These are phyloP conservation scores for Dynastes tityus DNA, from an alignment of 2,888 invertebrate genomes.

Conservation along the genomic window DNA sequence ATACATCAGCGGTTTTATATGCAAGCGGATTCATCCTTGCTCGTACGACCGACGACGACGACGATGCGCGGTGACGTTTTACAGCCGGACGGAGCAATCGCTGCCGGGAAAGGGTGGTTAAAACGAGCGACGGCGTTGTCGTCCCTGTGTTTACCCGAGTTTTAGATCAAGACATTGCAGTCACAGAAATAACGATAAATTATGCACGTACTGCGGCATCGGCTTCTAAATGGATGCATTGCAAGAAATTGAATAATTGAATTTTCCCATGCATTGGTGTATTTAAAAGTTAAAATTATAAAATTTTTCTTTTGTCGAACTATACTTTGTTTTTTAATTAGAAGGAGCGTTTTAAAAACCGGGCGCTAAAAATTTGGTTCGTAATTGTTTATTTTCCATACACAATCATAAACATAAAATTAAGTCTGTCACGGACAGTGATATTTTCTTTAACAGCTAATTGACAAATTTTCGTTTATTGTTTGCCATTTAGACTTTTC, in stretches of 20 bases:
- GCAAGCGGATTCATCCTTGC: not conserved
- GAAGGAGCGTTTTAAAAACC: too few relatives aligned
- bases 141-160: not conserved
- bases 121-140: not conserved
- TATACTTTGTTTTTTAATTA: too few relatives aligned
- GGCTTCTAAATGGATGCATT: not conserved
- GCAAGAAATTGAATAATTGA: not conserved
- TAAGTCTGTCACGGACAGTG: too few relatives aligned
- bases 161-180: not conserved
- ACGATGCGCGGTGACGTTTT: not conserved
- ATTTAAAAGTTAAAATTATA: not conserved
- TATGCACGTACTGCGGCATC: conserved; percentile 9
- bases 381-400: too few relatives aligned
- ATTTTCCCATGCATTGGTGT: not conserved
- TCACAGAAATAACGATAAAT: conserved; percentile 3
- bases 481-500: too few relatives aligned
- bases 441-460: too few relatives aligned
- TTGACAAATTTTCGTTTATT: too few relatives aligned
- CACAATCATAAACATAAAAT: too few relatives aligned
- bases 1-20: conserved; percentile 20
- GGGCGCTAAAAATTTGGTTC: too few relatives aligned
- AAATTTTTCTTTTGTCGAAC: too few relatives aligned
- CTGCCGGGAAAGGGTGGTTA: not conserved
- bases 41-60: too few relatives aligned
- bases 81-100: not conserved